phyloP scores from a whole-genome alignment of 1,140 invertebrate genomes.

The Rhagoletis pomonella region DNA sequence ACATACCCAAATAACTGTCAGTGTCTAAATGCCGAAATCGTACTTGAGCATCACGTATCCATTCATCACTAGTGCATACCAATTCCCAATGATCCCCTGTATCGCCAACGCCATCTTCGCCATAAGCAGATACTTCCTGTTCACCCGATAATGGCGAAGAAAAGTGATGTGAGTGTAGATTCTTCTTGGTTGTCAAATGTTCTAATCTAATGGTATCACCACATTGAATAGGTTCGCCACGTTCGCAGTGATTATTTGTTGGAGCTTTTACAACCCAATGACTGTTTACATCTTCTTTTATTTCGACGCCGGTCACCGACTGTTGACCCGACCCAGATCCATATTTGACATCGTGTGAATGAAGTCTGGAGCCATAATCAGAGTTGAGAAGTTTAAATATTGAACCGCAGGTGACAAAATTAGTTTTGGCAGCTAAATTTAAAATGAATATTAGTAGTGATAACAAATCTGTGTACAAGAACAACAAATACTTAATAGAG shows the following conservation, averaged over 20 bases:
- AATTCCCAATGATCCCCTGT: constrained; percentile 97
- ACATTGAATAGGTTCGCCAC: constrained; percentile 93
- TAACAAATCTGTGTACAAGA: constrained; percentile 8
- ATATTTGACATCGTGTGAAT: constrained; percentile 99
- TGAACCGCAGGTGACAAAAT: constrained; percentile 95
- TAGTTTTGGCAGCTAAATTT: constrained; percentile 72
- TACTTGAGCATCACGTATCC: constrained; percentile 87
- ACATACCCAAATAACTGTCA: constrained; percentile 83
- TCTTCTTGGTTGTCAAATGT: constrained; percentile 92
- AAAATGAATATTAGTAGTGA: constrained; percentile 50
- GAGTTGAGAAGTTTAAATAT: constrained; percentile 94
- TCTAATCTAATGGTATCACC: constrained; percentile 89
- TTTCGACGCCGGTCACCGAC: constrained; percentile 94
- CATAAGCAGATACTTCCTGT: constrained; percentile 98
- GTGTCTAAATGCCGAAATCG: constrained; percentile 86
- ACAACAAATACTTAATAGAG: constrained; percentile 4
- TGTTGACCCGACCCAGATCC: constrained; percentile 99
- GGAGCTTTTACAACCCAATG: constrained; percentile 93
- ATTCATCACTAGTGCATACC: constrained; percentile 90
- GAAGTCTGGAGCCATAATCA: constrained; percentile 89
- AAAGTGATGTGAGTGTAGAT: constrained; percentile 98
- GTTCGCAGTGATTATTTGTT: constrained; percentile 81
- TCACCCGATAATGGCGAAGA: constrained; percentile 94
- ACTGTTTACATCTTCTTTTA: constrained; percentile 96
- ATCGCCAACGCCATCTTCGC: constrained; percentile 87